Percentiles rank a stretch among this genome's conserved stretches.
Evolutionary conservation across 2,797 vertebrate genomes (phyloP).

Genomic region (Hozukius guyotensis): DNA sequence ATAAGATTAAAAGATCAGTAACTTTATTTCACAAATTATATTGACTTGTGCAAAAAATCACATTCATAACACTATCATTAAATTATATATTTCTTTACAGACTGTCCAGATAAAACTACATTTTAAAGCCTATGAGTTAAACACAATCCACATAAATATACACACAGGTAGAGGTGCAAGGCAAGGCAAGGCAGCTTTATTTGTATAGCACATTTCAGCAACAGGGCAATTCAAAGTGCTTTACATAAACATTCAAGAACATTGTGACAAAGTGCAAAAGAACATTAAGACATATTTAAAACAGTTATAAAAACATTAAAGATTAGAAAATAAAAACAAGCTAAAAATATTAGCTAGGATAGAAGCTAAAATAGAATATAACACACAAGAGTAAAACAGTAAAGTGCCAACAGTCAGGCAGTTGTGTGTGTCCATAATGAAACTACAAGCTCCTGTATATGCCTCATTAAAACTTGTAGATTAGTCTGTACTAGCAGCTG

Average conservation of each 20-base stretch:
- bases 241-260: too few species aligned
- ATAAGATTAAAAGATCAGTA: background rate
- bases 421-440: background rate
- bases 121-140: background rate
- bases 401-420: background rate
- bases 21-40: slow-evolving; percentile 10
- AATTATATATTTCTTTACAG: background rate
- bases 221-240: too few species aligned
- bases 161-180: too few species aligned
- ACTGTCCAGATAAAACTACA: background rate
- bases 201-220: too few species aligned
- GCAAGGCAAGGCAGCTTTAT: too few species aligned
- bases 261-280: too few species aligned
- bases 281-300: too few species aligned
- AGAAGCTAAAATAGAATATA: too few species aligned
- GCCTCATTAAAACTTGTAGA: slow-evolving; percentile 33
- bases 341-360: too few species aligned
- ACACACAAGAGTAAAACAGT: too few species aligned
- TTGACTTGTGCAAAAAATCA: rapidly evolving
- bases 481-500: slow-evolving; percentile 1
- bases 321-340: too few species aligned
- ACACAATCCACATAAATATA: background rate
- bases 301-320: too few species aligned
- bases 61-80: background rate
- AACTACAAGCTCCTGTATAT: background rate